phyloP scores from a whole-genome alignment of 2,113 vertebrate species.

The Tupaia tana region DNA sequence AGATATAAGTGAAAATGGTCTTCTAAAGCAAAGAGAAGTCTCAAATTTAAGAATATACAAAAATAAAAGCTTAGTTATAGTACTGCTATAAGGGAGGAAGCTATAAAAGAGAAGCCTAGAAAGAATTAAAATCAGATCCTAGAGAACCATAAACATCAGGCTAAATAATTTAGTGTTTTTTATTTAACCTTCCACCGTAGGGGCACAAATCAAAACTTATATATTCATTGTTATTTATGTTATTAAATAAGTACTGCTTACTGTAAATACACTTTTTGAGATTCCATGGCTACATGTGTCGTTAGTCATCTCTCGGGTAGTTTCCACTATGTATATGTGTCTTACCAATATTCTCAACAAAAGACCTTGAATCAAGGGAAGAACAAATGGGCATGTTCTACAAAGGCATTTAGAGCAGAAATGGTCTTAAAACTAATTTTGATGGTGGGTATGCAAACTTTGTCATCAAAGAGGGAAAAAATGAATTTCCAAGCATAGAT shows the following conservation, averaged over 20 bases:
- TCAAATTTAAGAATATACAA: not conserved
- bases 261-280: not conserved
- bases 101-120: not conserved
- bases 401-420: not conserved
- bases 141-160: not conserved
- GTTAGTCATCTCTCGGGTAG: not conserved
- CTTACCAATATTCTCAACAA: not conserved
- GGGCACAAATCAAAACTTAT: not conserved
- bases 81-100: not conserved
- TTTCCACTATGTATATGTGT: not conserved
- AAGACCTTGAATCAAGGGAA: not conserved
- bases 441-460: not conserved
- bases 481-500: not conserved
- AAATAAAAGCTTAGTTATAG: not conserved
- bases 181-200: not conserved
- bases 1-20: not conserved
- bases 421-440: not conserved
- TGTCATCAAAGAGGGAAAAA: not conserved
- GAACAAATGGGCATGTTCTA: not conserved
- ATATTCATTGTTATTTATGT: not conserved
- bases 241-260: not conserved
- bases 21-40: slow-evolving; percentile 9
- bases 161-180: not conserved
- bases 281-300: not conserved
- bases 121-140: not conserved